Evolutionary conservation across 2,888 invertebrate genomes (phyloP), one percentile per base, ranked within the genome.

Genomic region (Allophyes oxyacanthae): DNA sequence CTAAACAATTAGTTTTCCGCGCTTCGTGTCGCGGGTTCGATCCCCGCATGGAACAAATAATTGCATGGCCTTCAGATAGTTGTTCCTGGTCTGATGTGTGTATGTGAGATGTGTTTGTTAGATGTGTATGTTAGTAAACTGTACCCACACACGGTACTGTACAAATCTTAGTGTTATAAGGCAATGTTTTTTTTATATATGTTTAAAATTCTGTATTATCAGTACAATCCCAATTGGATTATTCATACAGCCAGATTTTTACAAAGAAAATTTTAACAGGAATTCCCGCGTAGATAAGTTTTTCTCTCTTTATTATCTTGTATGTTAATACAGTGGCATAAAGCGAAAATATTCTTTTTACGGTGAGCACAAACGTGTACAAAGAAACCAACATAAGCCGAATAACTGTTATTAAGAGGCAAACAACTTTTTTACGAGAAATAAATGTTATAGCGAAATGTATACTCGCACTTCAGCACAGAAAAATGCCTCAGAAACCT

Each of bases 401-500:
- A 61, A 71, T 72, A 71, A 74, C 65, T 65, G 75, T 72, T 74
- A 68, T 72, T 74, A 72, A 62, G 60, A 64, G 43, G 62, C 60
- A 74, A 74, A 74, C 68, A 74, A 70, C 70, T 63, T 75, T 75
- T 75, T 75, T 69, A 75, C 69, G 72, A 69, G 75, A 66, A 72
- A 69, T 66, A 69, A 74, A 75, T 66, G 66, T 73, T 72, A 72
- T 75, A 62, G 60, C 55, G 34, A 49, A 66, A 64, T 58, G 68
- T 67, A 49, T 72, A 48, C 51, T 51, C 55, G 26, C 48, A 54
- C 40, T 71, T 55, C 59, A 50, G 43, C 50, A 60, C 51, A 59
- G 55, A 42, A 54, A 64, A 64, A 43, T 53, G 51, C 57, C 69
- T 10, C 38, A 72, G 72, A 48, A 55, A 57, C 52, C 60, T n/a